These are phyloP conservation scores for Drosophila melanosoma DNA, from an alignment of 2,888 invertebrate species.

Conservation along the genomic window DNA sequence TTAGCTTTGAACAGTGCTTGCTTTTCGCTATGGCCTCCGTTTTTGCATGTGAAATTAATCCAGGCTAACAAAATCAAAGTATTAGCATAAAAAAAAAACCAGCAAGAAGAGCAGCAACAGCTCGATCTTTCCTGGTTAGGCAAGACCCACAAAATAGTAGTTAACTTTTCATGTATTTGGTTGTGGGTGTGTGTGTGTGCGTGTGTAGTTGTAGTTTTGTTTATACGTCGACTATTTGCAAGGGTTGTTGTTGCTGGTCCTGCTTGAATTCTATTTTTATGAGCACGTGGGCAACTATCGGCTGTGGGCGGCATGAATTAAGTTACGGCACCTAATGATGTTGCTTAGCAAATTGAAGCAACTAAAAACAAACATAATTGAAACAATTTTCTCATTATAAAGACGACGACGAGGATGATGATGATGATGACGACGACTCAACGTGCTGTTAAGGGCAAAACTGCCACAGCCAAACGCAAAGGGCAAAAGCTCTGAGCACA, in stretches of 20 bases:
- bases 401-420: conserved; percentile 54
- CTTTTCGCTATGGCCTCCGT: conserved; percentile 36
- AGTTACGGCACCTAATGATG: conserved; percentile 79
- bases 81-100: conserved; percentile 59
- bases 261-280: conserved; percentile 73
- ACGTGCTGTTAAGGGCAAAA: conserved; percentile 11
- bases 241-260: conserved; percentile 37
- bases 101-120: conserved; percentile 27
- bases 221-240: conserved; percentile 58
- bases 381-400: conserved; percentile 81
- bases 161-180: conserved; percentile 41
- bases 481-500: conserved; percentile 19
- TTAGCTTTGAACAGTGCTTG: conserved; percentile 51
- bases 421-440: background rate
- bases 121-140: conserved; percentile 56
- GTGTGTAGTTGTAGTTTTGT: conserved; percentile 59
- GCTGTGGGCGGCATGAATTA: conserved; percentile 48
- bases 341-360: conserved; percentile 81
- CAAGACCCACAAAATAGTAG: conserved; percentile 11
- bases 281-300: conserved; percentile 35
- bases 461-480: conserved; percentile 15
- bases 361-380: conserved; percentile 81
- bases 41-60: conserved; percentile 78
- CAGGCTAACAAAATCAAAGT: conserved; percentile 71
- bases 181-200: conserved; percentile 1